A percentile compares a stretch with the other conserved stretches of the same genome.
Evolutionary conservation across 2,113 vertebrate genomes (phyloP).

Genomic region (Brachyhypopomus gauderio): DNA sequence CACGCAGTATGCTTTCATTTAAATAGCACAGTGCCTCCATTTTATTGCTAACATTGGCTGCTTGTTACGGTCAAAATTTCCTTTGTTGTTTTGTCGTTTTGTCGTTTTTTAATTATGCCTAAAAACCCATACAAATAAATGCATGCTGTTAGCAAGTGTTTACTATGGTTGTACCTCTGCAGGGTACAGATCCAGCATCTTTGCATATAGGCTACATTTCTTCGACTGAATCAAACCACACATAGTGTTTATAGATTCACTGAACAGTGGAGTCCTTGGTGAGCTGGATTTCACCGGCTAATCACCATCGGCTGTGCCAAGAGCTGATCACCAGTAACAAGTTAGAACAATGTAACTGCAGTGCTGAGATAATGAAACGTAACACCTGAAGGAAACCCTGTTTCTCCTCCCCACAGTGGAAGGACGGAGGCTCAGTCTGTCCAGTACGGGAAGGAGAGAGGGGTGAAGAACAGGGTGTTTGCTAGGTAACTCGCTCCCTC

Average conservation of each 20-base stretch:
- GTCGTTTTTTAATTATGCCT: not conserved
- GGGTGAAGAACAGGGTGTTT: slow-evolving; percentile 95
- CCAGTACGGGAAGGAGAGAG: slow-evolving; percentile 98
- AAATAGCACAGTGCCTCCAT: not conserved
- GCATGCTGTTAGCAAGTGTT: not conserved
- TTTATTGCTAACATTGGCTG: too few species aligned
- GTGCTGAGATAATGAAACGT: not conserved
- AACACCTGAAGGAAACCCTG: not conserved
- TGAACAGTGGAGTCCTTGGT: too few species aligned
- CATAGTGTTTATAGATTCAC: too few species aligned
- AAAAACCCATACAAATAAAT: not conserved
- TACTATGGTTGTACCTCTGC: too few species aligned
- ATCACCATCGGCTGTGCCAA: too few species aligned
- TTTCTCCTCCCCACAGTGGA: slow-evolving; percentile 74
- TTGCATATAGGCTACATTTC: too few species aligned
- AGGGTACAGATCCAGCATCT: too few species aligned
- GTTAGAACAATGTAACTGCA: not conserved
- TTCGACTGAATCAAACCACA: too few species aligned
- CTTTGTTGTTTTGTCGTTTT: not conserved
- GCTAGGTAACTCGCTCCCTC: slow-evolving; percentile 81
- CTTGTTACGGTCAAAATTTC: not conserved
- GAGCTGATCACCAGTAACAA: not conserved
- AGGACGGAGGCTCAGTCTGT: slow-evolving; percentile 97
- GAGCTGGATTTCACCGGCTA: too few species aligned
- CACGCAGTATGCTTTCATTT: not conserved